Base-by-base conservation (phyloP, 1,140 invertebrate genomes). In the Triops longicaudatus region DNA sequence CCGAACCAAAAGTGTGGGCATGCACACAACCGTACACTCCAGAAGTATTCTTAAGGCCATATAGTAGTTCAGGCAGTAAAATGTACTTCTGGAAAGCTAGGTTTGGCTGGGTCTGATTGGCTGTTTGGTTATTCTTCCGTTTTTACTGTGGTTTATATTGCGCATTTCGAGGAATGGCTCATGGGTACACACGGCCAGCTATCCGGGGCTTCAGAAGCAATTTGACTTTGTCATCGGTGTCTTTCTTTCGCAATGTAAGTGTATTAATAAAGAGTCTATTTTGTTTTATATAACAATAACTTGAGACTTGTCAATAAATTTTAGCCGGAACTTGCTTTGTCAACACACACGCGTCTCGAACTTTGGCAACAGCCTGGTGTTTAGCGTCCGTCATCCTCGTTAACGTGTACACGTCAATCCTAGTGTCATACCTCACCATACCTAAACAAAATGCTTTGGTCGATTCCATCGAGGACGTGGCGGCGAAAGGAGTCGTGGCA, bases 331-430 rank as follows among this genome's bases (percentile, higher is more conserved):
- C 7, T 14, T 77, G 72, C 28, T 73, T 73, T 73, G 22, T 27
- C 14, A 63, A 63, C 28, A 73, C 28, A 14, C 71, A 72, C 26
- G 10, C 80, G 1, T 78, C 81, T 17, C 78, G 82, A 41, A 80
- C 83, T 76, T 73, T 83, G 17, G 72, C 81, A 11, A 80, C 76
- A 17, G 73, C 82, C 73, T 83, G 83, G 83, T 82, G 81, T 80
- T 72, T 81, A 31, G 72, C 79, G 17, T 79, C 79, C 31, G 78
- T 83, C 17, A 80, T 81, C 26, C 73, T 83, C n/a, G 81, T 80
- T 26, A 82, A 82, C 74, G 80, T 79, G n/a, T 83, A 83, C 78
- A 78, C 81, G 1, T 81, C 78, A 10, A 79, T 80, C 37, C 79
- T 82, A 14, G 80, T 82, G 17, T 81, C 81, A 17, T 82, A 78